Percentiles rank a stretch among this genome's conserved stretches.
Evolutionary conservation across 2,113 vertebrate species (phyloP).

Genomic region (Parus major): DNA sequence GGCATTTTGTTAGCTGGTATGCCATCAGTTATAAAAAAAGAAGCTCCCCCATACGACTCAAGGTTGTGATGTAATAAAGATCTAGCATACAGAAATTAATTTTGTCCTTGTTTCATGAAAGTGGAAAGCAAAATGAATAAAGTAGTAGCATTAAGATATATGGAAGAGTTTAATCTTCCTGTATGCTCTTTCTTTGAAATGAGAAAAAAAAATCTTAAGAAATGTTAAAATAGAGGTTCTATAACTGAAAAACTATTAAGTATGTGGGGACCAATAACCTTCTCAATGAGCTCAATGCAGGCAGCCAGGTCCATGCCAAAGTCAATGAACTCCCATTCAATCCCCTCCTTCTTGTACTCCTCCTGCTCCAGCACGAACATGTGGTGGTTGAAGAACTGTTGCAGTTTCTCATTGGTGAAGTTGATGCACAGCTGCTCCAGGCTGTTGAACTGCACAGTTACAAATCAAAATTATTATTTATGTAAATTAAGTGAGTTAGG

Average conservation of each 20-base stretch:
- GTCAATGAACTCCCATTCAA: constrained; percentile 69
- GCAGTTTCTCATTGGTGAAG: constrained; percentile 73
- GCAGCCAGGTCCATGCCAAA: constrained; percentile 70
- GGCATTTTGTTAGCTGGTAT: not conserved
- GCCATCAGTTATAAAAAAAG: not conserved
- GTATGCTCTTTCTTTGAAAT: not conserved
- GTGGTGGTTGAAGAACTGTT: constrained; percentile 70
- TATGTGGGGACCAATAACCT: constrained; percentile 17
- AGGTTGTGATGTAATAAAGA: not conserved
- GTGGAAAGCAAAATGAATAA: not conserved
- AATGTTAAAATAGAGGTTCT: not conserved
- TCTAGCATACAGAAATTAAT: not conserved
- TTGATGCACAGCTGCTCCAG: constrained; percentile 72
- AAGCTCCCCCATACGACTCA: not conserved
- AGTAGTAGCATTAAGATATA: not conserved
- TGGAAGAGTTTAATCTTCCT: not conserved
- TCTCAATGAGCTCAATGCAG: constrained; percentile 71
- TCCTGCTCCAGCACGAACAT: constrained; percentile 65
- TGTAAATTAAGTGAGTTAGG: not conserved
- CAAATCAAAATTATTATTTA: not conserved
- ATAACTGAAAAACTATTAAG: not conserved
- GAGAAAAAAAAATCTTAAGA: not conserved
- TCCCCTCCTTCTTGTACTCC: constrained; percentile 53
- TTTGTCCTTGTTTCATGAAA: not conserved
- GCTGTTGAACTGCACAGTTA: constrained; percentile 62